A percentile compares a stretch with the other conserved stretches of the same genome.
Conservation (phyloP, 2,888 invertebrate genomes). For the Conops quadrifasciatus region DNA sequence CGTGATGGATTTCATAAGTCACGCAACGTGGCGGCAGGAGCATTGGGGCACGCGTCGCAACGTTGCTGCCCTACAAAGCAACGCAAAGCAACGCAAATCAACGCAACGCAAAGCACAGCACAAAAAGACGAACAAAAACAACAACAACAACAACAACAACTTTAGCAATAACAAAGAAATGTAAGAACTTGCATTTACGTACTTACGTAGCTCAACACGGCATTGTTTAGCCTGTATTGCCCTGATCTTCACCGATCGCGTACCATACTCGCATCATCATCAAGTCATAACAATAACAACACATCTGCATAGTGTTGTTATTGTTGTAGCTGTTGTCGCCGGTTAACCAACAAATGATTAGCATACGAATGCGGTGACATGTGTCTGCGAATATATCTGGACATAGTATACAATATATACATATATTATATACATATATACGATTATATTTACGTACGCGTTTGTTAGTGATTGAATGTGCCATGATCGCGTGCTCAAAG, state of each 20-base stretch:
- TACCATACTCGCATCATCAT: background rate
- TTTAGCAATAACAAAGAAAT: background rate
- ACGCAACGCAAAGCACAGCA: background rate
- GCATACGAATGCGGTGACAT: slow-evolving; percentile 5
- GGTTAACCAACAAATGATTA: background rate
- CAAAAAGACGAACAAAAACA: background rate
- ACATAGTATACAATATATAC: background rate
- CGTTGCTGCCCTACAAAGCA: slow-evolving; percentile 21
- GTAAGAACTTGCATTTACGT: background rate
- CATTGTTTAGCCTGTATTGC: background rate
- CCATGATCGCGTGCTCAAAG: slow-evolving; percentile 23
- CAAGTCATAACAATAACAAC: background rate
- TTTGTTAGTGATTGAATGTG: slow-evolving; percentile 22
- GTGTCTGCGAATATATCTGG: background rate
- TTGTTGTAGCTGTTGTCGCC: slow-evolving; percentile 4
- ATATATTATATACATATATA: slow-evolving; percentile 45
- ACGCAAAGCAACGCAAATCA: too few species aligned
- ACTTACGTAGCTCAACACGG: background rate
- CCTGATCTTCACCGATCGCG: slow-evolving; percentile 7
- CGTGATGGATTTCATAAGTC: slow-evolving; percentile 37
- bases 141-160: too few species aligned
- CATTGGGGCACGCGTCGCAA: slow-evolving; percentile 32
- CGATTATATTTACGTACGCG: background rate
- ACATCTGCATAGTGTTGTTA: background rate
- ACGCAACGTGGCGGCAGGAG: slow-evolving; percentile 33